Evolutionary conservation across 2,113 vertebrate genomes (phyloP).

Genomic region (Toxostoma redivivum): DNA sequence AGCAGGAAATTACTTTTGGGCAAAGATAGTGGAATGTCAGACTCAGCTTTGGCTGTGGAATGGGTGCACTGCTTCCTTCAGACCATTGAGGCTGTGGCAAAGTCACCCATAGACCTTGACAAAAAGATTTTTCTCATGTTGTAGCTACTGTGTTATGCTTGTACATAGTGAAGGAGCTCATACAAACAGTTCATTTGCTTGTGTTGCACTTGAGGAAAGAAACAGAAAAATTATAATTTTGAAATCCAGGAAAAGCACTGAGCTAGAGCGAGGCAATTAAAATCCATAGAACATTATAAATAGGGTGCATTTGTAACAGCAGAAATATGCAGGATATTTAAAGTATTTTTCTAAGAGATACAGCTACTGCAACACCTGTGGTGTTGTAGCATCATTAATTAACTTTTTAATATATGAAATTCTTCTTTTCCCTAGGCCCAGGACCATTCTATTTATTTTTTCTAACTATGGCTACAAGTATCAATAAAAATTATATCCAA

Average conservation of each 20-base stretch:
- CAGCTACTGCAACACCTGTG: neutral
- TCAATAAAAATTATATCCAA: neutral
- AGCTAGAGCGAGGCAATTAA: neutral
- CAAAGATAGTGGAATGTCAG: neutral
- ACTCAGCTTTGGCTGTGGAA: neutral
- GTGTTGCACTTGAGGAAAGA: neutral
- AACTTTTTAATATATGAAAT: neutral
- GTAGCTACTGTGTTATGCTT: neutral
- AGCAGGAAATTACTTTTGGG: neutral
- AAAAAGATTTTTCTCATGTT: neutral
- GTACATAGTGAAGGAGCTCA: neutral
- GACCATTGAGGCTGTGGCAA: fast-evolving
- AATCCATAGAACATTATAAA: neutral
- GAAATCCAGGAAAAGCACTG: neutral
- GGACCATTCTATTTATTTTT: neutral
- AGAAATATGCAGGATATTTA: neutral
- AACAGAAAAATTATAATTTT: neutral
- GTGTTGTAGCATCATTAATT: neutral
- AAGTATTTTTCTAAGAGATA: neutral
- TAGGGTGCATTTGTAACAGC: neutral
- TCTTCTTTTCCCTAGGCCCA: neutral
- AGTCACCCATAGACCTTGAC: neutral
- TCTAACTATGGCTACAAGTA: neutral
- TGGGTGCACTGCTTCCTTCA: neutral
- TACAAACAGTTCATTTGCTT: neutral